Evolutionary conservation across 2,113 vertebrate genomes (phyloP).

Genomic region (Leptobrachium ailaonicum): DNA sequence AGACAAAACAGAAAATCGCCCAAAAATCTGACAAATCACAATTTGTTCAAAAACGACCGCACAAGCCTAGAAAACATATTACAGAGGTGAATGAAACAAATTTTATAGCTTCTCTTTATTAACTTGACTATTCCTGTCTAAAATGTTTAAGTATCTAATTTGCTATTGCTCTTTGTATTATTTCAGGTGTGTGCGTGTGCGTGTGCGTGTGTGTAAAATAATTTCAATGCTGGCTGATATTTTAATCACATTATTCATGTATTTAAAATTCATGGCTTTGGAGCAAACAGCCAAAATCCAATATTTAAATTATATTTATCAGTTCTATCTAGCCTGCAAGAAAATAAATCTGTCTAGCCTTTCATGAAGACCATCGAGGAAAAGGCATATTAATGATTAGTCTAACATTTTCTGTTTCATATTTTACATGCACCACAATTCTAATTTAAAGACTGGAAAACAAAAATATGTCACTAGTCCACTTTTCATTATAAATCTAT

Average conservation of each 20-base stretch:
- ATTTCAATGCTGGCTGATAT: slow-evolving; percentile 29
- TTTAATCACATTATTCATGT: slow-evolving; percentile 26
- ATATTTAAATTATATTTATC: slow-evolving; percentile 47
- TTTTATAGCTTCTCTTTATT: too few relatives aligned
- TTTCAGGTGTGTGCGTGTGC: neutral
- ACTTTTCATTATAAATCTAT: too few relatives aligned
- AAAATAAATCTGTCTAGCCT: slow-evolving; percentile 29
- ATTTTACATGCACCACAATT: too few relatives aligned
- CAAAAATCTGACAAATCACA: too few relatives aligned
- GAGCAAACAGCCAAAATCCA: slow-evolving; percentile 36
- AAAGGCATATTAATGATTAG: slow-evolving; percentile 39
- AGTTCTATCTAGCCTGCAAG: slow-evolving; percentile 34
- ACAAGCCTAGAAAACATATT: too few relatives aligned
- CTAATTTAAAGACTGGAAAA: too few relatives aligned
- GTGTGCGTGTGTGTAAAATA: slow-evolving; percentile 1
- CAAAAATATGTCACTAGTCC: too few relatives aligned
- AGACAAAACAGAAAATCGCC: too few relatives aligned
- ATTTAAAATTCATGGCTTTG: slow-evolving; percentile 35
- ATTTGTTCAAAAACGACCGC: too few relatives aligned
- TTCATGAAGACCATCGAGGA: slow-evolving; percentile 18
- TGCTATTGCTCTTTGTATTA: slow-evolving; percentile 22
- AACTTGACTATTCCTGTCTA: too few relatives aligned
- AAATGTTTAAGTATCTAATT: neutral
- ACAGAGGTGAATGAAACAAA: too few relatives aligned
- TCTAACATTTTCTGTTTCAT: slow-evolving; percentile 20